Conservation (phyloP, 2,797 vertebrate genomes). For the Florisuga fusca region DNA sequence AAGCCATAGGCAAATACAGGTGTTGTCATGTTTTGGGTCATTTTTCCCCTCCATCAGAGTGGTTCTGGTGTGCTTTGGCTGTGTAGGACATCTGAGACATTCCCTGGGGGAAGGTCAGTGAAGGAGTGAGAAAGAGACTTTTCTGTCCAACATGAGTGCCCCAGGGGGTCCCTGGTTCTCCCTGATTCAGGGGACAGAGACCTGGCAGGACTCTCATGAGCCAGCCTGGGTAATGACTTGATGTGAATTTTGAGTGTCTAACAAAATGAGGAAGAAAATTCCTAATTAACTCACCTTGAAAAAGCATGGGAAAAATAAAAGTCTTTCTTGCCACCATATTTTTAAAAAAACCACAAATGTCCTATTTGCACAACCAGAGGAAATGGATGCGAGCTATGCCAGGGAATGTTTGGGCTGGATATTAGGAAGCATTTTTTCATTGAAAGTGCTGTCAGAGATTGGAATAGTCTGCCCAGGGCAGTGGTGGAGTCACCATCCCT, state of each 20-base stretch:
- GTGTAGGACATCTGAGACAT: constrained; percentile 35
- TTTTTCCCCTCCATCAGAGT: neutral
- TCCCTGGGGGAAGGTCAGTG: neutral
- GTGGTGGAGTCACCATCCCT: too few relatives aligned
- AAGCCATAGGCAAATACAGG: neutral
- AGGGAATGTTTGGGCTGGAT: too few relatives aligned
- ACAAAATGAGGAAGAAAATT: neutral
- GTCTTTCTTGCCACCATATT: neutral
- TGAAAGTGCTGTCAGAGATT: too few relatives aligned
- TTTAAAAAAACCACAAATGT: neutral
- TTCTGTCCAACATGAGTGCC: neutral
- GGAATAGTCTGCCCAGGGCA: too few relatives aligned
- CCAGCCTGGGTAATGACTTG: neutral
- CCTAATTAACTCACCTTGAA: neutral
- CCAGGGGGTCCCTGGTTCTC: neutral
- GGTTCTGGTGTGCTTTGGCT: neutral
- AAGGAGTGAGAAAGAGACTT: neutral
- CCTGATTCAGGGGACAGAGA: neutral
- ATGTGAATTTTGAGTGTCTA: neutral
- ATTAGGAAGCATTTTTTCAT: too few relatives aligned
- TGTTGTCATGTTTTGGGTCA: fast-evolving
- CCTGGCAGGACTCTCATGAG: neutral
- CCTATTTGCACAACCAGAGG: neutral
- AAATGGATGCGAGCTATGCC: too few relatives aligned
- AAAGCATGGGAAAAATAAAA: neutral